Conservation (phyloP, 2,113 vertebrate species). For the Petaurus breviceps region DNA sequence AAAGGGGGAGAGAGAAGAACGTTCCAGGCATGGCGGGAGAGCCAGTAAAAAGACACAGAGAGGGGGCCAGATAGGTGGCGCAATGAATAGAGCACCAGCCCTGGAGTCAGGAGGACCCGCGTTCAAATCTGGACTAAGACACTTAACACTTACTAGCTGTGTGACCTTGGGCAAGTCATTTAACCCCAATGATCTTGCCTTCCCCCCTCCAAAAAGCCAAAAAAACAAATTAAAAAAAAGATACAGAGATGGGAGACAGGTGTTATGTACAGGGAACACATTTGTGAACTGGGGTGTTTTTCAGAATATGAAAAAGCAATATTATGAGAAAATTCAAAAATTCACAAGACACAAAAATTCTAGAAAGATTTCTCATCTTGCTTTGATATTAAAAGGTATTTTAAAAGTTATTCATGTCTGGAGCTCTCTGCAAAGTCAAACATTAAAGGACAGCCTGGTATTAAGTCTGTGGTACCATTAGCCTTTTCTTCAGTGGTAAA, state of each 20-base stretch:
- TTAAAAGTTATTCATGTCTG: slow-evolving; percentile 38
- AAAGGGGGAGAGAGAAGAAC: too few relatives aligned
- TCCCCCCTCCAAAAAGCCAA: too few relatives aligned
- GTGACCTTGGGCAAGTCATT: too few relatives aligned
- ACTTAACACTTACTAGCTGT: too few relatives aligned
- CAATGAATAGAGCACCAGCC: too few relatives aligned
- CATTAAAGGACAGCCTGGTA: slow-evolving; percentile 29
- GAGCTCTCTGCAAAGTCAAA: slow-evolving; percentile 36
- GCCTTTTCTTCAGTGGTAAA: not conserved
- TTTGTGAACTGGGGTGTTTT: not conserved
- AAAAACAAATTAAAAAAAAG: too few relatives aligned
- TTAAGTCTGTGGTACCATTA: slow-evolving; percentile 27
- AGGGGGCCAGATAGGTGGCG: too few relatives aligned
- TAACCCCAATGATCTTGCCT: too few relatives aligned
- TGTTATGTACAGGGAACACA: not conserved
- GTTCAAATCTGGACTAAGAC: too few relatives aligned
- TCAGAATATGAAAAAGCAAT: slow-evolving; percentile 38
- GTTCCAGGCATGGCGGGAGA: not conserved
- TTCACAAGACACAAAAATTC: slow-evolving; percentile 46
- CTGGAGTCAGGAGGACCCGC: too few relatives aligned
- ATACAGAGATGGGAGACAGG: not conserved
- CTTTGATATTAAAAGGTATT: slow-evolving; percentile 52
- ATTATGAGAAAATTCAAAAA: slow-evolving; percentile 57
- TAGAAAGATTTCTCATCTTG: slow-evolving; percentile 49
- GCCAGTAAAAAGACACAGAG: too few relatives aligned